phyloP scores from a whole-genome alignment of 2,113 vertebrate genomes.

The Erythrocebus patas region DNA sequence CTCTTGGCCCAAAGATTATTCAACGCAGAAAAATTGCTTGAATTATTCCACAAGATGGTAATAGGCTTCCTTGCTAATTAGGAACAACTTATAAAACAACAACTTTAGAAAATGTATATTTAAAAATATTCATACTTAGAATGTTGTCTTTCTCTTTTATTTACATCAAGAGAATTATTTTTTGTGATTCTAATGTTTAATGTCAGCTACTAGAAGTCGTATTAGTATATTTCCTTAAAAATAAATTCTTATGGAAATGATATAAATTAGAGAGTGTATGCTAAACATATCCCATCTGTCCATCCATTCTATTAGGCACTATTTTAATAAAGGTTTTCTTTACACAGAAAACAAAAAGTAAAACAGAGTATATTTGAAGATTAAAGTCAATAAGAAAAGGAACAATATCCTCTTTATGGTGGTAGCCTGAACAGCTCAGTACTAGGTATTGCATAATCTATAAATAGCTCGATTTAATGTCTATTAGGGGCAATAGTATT shows the following conservation, averaged over 20 bases:
- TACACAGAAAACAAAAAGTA: not conserved
- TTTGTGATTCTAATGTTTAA: slow-evolving; percentile 26
- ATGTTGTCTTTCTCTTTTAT: slow-evolving; percentile 64
- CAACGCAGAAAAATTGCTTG: slow-evolving; percentile 56
- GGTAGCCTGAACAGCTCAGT: not conserved
- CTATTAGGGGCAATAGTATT: slow-evolving; percentile 7
- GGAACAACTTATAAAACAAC: slow-evolving; percentile 56
- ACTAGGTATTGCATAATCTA: slow-evolving; percentile 47
- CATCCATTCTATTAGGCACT: not conserved
- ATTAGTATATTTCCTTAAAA: not conserved
- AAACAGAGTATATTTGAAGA: not conserved
- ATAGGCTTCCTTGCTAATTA: slow-evolving; percentile 62
- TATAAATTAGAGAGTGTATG: not conserved
- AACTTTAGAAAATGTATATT: slow-evolving; percentile 66
- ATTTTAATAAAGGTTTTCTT: slow-evolving; percentile 32
- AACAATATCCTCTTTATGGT: not conserved
- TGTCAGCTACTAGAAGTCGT: not conserved
- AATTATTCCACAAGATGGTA: slow-evolving; percentile 56
- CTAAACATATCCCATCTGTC: not conserved
- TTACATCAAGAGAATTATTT: slow-evolving; percentile 51
- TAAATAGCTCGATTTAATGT: slow-evolving; percentile 50
- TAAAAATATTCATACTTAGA: slow-evolving; percentile 66
- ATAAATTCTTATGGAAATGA: not conserved
- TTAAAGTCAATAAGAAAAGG: not conserved
- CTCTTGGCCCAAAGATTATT: slow-evolving; percentile 55